Base-by-base conservation (phyloP, 1,140 invertebrate genomes). In the Notospermus geniculatus region DNA sequence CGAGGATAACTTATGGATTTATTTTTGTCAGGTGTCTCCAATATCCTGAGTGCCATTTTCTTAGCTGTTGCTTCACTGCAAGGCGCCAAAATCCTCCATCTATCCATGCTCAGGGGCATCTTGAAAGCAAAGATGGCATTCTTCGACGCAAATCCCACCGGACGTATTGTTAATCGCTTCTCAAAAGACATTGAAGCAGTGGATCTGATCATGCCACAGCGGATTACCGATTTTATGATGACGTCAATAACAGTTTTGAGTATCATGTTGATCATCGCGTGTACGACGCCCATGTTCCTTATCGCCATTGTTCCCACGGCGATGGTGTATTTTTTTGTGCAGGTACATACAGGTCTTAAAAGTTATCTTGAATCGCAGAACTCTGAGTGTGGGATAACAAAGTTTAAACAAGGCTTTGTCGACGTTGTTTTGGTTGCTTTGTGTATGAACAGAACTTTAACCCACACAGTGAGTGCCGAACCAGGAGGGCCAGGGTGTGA, bases 211-310 rank as follows among this genome's bases (percentile, higher is more conserved):
- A 4, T 84, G 25, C 76, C 79, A 36, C 67, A 77, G 54, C 79
- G 80, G 60, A 67, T 83, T 2, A 71, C 76, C 39, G 71, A 71
- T 27, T 68, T 71, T 7, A 39, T 78, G 15, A 66, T 59, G 25
- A 74, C 72, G 59, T 57, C 73, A 57, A 86, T 88, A 72, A 81
- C 92, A 88, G 91, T 95, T 11, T 75, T 94, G 63, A 89, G 89
- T 43, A 93, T 92, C 15, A 81, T 97, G 63, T 85, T 93, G 75
- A 91, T 95, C 43, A 94, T 96, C 77, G 90, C 90, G 83, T 87
- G 87, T 73, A 89, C 89, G 63, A 95, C 93, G 55, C 93, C 93
- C 0, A 84, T 90, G 71, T 96, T 97, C 82, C 74, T 93, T 60
- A 79, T 84, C 9, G 88, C 93, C 36, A 89, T 95, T 65, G 46